Base-by-base conservation (phyloP, 2,113 vertebrate genomes). In the Cyanocitta stelleri region DNA sequence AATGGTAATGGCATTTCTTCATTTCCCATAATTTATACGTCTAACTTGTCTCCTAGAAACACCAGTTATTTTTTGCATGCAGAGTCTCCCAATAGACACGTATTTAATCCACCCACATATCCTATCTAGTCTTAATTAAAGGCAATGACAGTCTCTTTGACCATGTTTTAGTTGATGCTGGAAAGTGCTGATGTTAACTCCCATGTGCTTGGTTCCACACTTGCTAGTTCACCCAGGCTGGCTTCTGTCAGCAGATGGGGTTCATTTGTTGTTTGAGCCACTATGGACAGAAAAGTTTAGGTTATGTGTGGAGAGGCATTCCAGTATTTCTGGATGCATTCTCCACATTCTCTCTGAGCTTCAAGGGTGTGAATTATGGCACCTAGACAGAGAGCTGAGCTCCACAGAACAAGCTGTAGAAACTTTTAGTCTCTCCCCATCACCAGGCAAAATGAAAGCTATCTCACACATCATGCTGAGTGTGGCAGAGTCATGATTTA, bases 11-110 rank as follows among this genome's bases (percentile, higher is more conserved):
- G 17, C 12, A 49, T 79, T 83, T 89, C 73, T 87, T 93, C 27
- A 68, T 55, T 92, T 93, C 39, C 55, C 72, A 76, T 61, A 37
- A 66, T 80, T 73, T 61, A 9, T 46, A 71, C 4, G 1, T 76
- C 80, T 83, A 59, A n/a, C 41, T 67, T 73, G 62, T 84, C 87
- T 95, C 67, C 58, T 76, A 80, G 54, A 91, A 95, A 91, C 16
- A 10, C 27, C 39, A 76, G 54, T 32, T 83, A 59, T 62, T 86
- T 91, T 95, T 77, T 72, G n/a, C 22, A n/a, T 43, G 18, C 15
- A 35, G 11, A 49, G 14, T 51, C 22, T 54, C 66, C 30, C 69
- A 89, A 64, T 14, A 84, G 18, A 54, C 67, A 75, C 9, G 37
- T 83, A 59, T 80, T 83, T 86, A 86, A 86, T 30, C 35, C 21